Percentiles rank a stretch among this genome's conserved stretches.
Conservation (phyloP, 2,113 vertebrate genomes). For the Trachemys scripta region DNA sequence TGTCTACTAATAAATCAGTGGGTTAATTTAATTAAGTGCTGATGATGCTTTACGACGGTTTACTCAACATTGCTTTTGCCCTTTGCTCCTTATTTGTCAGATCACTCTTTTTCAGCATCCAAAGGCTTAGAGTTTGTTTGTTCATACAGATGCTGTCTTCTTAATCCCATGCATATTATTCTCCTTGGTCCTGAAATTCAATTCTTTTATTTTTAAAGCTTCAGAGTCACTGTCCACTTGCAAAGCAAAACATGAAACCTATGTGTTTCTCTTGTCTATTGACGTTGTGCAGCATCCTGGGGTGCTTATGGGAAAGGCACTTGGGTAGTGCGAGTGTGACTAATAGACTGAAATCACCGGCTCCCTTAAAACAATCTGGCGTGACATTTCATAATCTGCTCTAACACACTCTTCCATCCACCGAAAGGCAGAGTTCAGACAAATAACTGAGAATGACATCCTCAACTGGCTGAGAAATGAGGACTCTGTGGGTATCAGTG, state of each 20-base stretch:
- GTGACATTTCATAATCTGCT: conserved; percentile 50
- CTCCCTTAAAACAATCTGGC: conserved; percentile 4
- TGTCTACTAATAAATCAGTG: conserved; percentile 57
- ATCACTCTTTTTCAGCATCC: conserved; percentile 37
- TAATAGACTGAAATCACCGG: conserved; percentile 60
- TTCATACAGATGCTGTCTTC: neutral
- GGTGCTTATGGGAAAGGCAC: conserved; percentile 52
- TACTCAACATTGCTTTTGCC: conserved; percentile 36
- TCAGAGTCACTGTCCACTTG: conserved; percentile 64
- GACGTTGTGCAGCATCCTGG: conserved; percentile 58
- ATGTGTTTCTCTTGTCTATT: conserved; percentile 57
- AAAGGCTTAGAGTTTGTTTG: conserved; percentile 19
- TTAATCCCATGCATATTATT: conserved; percentile 54
- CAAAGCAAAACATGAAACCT: conserved; percentile 69
- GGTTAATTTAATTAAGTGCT: conserved; percentile 61
- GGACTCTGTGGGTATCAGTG: conserved; percentile 21
- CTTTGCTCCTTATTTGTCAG: conserved; percentile 50
- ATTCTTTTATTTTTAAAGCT: conserved; percentile 67
- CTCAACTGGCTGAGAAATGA: neutral
- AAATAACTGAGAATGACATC: conserved; percentile 34
- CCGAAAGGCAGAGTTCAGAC: conserved; percentile 29
- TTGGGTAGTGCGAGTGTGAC: conserved; percentile 53
- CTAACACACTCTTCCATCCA: conserved; percentile 27
- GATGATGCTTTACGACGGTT: conserved; percentile 43
- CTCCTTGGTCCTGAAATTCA: conserved; percentile 55